A percentile compares a stretch with the other conserved stretches of the same genome.
Evolutionary conservation across 2,113 vertebrate genomes (phyloP).

Genomic region (Cyphomyrus plagiostoma): DNA sequence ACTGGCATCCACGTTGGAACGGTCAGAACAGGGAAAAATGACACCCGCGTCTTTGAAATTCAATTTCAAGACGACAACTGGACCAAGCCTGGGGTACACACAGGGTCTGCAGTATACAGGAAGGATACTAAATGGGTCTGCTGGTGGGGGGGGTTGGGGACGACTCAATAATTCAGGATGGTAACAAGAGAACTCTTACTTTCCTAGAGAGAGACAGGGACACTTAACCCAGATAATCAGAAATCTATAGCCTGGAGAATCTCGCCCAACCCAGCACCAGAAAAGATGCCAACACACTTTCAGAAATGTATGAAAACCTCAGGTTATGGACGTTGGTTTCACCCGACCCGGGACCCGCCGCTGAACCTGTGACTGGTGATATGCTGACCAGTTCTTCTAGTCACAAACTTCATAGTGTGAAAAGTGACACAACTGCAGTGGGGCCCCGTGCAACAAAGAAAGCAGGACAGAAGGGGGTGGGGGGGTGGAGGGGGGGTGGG

Average conservation of each 20-base stretch:
- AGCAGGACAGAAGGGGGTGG: not conserved
- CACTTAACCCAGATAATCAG: not conserved
- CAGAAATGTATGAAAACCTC: not conserved
- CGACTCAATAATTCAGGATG: constrained; percentile 50
- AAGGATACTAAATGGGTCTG: not conserved
- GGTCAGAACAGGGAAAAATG: not conserved
- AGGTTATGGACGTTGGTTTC: not conserved
- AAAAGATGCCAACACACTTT: not conserved
- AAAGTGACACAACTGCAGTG: not conserved
- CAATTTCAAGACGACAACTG: not conserved
- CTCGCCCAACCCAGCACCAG: not conserved
- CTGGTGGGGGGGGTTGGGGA: not conserved
- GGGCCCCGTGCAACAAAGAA: not conserved
- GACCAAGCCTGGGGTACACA: not conserved
- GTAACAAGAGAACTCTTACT: constrained; percentile 44
- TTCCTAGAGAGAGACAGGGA: not conserved
- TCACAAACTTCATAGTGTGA: not conserved
- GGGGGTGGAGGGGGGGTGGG: too few relatives aligned
- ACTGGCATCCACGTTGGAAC: not conserved
- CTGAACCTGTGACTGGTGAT: not conserved
- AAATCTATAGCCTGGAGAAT: not conserved
- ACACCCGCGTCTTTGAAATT: not conserved
- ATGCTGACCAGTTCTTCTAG: not conserved
- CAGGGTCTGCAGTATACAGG: not conserved
- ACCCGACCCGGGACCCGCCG: too few relatives aligned